Conservation (phyloP, 2,797 vertebrate genomes). For the Chelon auratus region DNA sequence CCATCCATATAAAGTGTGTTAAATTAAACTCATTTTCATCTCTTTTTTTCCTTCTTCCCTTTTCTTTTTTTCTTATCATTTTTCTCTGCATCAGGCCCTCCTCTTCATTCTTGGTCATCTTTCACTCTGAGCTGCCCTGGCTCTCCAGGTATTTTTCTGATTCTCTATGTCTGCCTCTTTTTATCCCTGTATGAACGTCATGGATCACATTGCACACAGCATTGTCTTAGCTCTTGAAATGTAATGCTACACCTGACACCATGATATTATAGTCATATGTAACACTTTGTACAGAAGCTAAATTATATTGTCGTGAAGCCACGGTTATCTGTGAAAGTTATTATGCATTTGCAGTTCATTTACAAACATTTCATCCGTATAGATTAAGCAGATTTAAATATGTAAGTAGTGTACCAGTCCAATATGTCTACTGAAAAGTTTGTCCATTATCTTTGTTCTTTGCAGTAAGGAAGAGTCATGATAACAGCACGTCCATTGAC, state of each 20-base stretch:
- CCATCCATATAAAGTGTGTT: not conserved
- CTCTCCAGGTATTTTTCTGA: slow-evolving; percentile 80
- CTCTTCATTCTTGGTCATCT: slow-evolving; percentile 84
- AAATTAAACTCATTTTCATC: slow-evolving; percentile 1
- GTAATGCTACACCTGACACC: not conserved
- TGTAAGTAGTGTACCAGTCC: not conserved
- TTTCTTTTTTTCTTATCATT: slow-evolving; percentile 18
- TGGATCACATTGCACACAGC: not conserved
- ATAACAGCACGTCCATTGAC: slow-evolving; percentile 73
- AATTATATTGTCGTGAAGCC: not conserved
- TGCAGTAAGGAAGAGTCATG: slow-evolving; percentile 75
- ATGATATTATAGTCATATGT: not conserved
- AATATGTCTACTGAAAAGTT: not conserved
- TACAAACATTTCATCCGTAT: not conserved
- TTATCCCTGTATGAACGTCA: slow-evolving; percentile 3
- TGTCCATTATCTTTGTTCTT: not conserved
- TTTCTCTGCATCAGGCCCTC: slow-evolving; percentile 72
- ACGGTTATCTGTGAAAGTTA: not conserved
- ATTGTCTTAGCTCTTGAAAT: not conserved
- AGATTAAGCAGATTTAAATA: not conserved
- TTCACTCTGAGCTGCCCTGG: slow-evolving; percentile 81
- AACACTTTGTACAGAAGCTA: not conserved
- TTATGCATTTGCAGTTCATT: not conserved
- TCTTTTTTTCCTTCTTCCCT: slow-evolving; percentile 9
- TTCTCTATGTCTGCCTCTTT: slow-evolving; percentile 22